These are phyloP conservation scores for Petroica traversi DNA, from an alignment of 2,113 vertebrate genomes.

Conservation along the genomic window DNA sequence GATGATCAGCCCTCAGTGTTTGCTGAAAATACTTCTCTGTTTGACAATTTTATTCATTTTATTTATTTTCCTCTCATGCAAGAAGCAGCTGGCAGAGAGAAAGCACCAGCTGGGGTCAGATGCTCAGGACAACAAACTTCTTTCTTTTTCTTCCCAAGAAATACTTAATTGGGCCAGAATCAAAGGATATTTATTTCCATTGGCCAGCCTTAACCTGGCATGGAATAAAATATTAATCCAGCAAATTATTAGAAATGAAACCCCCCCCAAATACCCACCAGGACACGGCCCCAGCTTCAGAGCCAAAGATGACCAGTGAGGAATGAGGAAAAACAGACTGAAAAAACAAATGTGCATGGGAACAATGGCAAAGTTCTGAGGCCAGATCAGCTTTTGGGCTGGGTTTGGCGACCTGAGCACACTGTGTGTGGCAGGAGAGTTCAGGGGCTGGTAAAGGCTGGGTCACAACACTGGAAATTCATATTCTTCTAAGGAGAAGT, in stretches of 20 bases:
- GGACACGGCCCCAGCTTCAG: not conserved
- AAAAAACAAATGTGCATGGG: not conserved
- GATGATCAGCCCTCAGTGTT: not conserved
- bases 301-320: not conserved
- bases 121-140: not conserved
- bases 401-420: not conserved
- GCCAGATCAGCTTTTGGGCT: not conserved
- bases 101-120: slow-evolving; percentile 1
- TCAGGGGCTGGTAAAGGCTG: not conserved
- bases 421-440: not conserved
- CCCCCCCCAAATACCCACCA: not conserved
- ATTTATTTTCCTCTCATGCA: not conserved
- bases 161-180: not conserved
- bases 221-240: not conserved
- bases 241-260: too few species aligned
- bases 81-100: not conserved
- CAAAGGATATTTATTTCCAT: not conserved
- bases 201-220: not conserved
- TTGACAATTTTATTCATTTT: not conserved
- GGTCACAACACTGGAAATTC: not conserved
- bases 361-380: not conserved
- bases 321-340: not conserved
- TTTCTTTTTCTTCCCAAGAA: not conserved
- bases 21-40: not conserved
- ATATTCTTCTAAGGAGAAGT: not conserved